Evolutionary conservation across 1,140 invertebrate species (phyloP), one percentile per base, ranked within the genome.

Genomic region (Drosophila obscura): DNA sequence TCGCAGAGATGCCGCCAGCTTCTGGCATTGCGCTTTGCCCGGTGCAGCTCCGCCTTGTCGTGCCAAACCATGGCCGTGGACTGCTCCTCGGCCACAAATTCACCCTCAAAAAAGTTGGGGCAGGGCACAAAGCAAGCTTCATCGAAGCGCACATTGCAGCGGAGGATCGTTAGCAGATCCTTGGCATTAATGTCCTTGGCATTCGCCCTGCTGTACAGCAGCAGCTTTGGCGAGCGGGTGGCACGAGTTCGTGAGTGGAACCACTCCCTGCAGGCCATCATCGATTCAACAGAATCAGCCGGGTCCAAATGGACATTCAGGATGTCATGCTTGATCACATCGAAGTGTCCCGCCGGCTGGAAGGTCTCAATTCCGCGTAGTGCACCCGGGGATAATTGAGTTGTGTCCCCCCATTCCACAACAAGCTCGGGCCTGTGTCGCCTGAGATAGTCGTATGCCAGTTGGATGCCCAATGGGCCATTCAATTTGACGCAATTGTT

Each of bases 211-310:
- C 98, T 98, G 84, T 99, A 99, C 55, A 99, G 93, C 22, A 99
- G 92, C 55, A 96, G 92, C 83, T 92, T 94, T 0, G 91, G 83
- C 49, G 85, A 67, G 44, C 78, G 71, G 64, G 92, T 93, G 22
- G 71, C 19, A 41, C 73, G 15, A 0, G 92, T 92, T 31, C 92
- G 76, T 11, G 93, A 81, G 44, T 91, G 73, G 83, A 97, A 99
- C 98, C 98, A 99, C 11, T 95, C 92, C 0, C 93, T 92, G 91
- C 98, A 98, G 44, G 96, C 94, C 66, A 94, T 90, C 75, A 99
- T 95, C 91, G 98, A 99, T 87, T 98, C 97, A 5, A 93, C 82
- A 0, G 98, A 99, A 90, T 99, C 98, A 5, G 98, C 99, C 4
- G 98, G 98, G 92, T 99, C 99, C 49, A 99, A 85, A 88, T 96